A percentile compares a stretch with the other conserved stretches of the same genome.
Evolutionary conservation across 2,888 invertebrate genomes (phyloP).

Genomic region (Zelleria hepariella): DNA sequence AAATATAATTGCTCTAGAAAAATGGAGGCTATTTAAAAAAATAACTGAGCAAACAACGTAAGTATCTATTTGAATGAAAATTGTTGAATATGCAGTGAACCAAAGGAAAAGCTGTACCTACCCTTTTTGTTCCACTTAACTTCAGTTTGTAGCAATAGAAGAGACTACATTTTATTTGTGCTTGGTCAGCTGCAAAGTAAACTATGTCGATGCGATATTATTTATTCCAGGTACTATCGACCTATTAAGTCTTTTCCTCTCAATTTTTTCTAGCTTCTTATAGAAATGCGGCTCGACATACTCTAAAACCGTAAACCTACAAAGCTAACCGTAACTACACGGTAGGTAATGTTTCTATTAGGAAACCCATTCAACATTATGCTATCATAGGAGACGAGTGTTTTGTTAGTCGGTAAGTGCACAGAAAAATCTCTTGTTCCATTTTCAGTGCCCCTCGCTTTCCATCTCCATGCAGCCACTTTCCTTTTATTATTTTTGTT

Average conservation of each 20-base stretch:
- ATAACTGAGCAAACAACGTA: too few relatives aligned
- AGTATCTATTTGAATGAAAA: too few relatives aligned
- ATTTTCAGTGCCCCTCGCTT: slow-evolving; percentile 6
- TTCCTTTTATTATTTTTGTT: slow-evolving; percentile 22
- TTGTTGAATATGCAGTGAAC: neutral
- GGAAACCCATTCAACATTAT: slow-evolving; percentile 6
- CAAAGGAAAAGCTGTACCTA: neutral
- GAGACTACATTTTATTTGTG: neutral
- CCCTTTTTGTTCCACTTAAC: neutral
- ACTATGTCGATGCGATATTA: too few relatives aligned
- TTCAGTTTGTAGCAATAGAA: neutral
- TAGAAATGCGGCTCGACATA: too few relatives aligned
- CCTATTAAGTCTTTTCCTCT: too few relatives aligned
- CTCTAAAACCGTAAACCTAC: too few relatives aligned
- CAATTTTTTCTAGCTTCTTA: too few relatives aligned
- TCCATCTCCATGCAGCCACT: slow-evolving; percentile 7
- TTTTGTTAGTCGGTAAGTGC: slow-evolving; percentile 26
- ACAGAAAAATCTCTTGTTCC: slow-evolving; percentile 24
- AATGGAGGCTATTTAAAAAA: too few relatives aligned
- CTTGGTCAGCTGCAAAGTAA: neutral
- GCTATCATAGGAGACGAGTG: slow-evolving; percentile 11
- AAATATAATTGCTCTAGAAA: too few relatives aligned
- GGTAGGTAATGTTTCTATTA: too few relatives aligned
- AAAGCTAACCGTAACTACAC: too few relatives aligned
- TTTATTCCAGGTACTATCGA: too few relatives aligned